Base-by-base conservation (phyloP, 1,140 invertebrate genomes). In the Copidosoma floridanum region DNA sequence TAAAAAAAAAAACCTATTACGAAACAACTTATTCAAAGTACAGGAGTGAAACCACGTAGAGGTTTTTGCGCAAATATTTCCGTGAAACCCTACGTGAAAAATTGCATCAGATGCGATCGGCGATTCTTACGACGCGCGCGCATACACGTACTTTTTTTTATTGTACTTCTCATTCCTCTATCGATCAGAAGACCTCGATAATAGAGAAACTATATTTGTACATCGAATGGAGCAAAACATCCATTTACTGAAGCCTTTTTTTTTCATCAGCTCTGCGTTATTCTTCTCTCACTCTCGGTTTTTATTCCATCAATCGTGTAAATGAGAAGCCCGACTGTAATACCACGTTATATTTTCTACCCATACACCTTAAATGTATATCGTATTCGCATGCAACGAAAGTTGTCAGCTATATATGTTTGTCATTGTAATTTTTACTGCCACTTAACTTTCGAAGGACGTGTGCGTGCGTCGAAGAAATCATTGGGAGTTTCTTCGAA, bases 391-490 rank as follows among this genome's bases (percentile, higher is more conserved):
- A n/a, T n/a, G n/a, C n/a, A n/a, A n/a, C n/a, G n/a, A n/a, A n/a
- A n/a, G n/a, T n/a, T n/a, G n/a, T n/a, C n/a, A n/a, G n/a, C n/a
- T n/a, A n/a, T n/a, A n/a, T n/a, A n/a, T n/a, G n/a, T n/a, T n/a
- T n/a, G n/a, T n/a, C n/a, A n/a, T n/a, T n/a, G n/a, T 20, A 44
- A 12, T 40, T n/a, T 53, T 40, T n/a, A 26, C 27, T 18, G 27
- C 41, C 29, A 40, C n/a, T 56, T n/a, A n/a, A n/a, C 21, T 24
- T 27, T 26, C 35, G 6, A 50, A 38, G 14, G 1, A 46, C 50
- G n/a, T n/a, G n/a, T n/a, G n/a, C n/a, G n/a, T n/a, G n/a, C n/a
- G 16, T 43, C 52, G 44, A 55, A 61, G 44, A 61, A 55, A 55
- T 32, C 37, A 14, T 32, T 35, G 14, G n/a, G n/a, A 54, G 41